These are phyloP conservation scores for Chymomyza costata DNA, from an alignment of 1,140 invertebrate species.

Conservation along the genomic window DNA sequence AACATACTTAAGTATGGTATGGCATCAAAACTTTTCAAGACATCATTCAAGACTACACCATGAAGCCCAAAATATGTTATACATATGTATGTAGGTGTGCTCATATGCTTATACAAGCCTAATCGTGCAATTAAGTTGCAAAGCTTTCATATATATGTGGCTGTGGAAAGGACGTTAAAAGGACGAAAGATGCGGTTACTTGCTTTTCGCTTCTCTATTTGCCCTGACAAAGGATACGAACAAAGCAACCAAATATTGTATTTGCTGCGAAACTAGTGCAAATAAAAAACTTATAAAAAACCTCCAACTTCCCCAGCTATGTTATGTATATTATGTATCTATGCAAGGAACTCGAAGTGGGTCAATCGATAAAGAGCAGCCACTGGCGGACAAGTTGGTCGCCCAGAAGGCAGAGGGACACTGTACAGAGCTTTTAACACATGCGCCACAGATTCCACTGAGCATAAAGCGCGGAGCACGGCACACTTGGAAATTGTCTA, in stretches of 20 bases:
- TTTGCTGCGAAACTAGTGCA: conserved; percentile 29
- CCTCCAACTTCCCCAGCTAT: conserved; percentile 37
- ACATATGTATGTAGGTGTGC: no score
- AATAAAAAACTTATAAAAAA: conserved; percentile 11
- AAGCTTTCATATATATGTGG: neutral
- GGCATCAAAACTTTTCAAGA: no score
- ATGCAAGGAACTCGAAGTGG: conserved; percentile 51
- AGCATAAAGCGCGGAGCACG: no score
- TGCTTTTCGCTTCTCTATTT: neutral
- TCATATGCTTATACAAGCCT: no score
- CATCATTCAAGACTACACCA: no score
- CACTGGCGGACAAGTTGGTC: conserved; percentile 9
- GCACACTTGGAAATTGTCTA: conserved; percentile 5
- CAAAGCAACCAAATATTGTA: conserved; percentile 17
- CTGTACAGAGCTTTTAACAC: conserved; percentile 29
- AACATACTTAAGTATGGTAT: no score
- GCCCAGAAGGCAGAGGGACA: neutral
- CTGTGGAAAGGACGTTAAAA: conserved; percentile 69
- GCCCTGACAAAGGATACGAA: neutral
- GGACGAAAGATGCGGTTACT: conserved; percentile 46
- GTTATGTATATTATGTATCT: conserved; percentile 14
- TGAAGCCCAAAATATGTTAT: no score
- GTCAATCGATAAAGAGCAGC: conserved; percentile 62
- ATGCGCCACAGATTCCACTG: conserved; percentile 55
- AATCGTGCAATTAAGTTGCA: no score